These are phyloP conservation scores for Machimus rusticus DNA, from an alignment of 2,888 invertebrate genomes.

Conservation along the genomic window DNA sequence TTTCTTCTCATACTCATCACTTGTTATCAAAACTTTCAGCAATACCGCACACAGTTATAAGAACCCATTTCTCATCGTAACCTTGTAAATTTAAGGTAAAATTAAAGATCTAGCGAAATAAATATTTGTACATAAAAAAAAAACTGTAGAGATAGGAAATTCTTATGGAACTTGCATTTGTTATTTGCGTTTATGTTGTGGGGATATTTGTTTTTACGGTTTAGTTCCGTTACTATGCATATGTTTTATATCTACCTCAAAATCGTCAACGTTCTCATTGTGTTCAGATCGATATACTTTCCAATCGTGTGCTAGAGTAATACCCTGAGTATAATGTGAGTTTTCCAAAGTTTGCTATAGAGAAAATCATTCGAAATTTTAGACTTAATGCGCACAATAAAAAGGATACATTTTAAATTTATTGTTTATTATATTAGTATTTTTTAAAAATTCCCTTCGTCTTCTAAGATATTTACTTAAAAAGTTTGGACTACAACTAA, in stretches of 20 bases:
- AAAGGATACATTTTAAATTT: too few relatives aligned
- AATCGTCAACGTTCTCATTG: not conserved
- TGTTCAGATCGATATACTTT: not conserved
- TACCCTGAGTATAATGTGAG: not conserved
- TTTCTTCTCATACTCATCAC: constrained; percentile 7
- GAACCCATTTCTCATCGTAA: not conserved
- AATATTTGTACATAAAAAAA: constrained; percentile 28
- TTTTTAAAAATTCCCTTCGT: too few relatives aligned
- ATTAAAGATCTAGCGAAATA: constrained; percentile 2
- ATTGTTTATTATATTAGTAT: too few relatives aligned
- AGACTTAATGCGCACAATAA: not conserved
- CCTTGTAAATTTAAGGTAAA: not conserved
- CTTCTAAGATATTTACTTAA: too few relatives aligned
- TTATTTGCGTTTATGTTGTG: not conserved
- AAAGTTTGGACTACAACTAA: too few relatives aligned
- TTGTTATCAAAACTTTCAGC: constrained; percentile 2
- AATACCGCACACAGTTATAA: not conserved
- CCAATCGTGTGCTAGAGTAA: not conserved
- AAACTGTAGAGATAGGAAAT: constrained; percentile 21
- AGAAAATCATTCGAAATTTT: not conserved
- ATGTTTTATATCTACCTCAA: constrained; percentile 24
- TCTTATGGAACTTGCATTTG: not conserved
- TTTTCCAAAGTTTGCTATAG: not conserved
- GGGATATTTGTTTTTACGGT: not conserved
- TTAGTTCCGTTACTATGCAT: not conserved